Percentiles rank a stretch among this genome's conserved stretches.
phyloP scores from a whole-genome alignment of 1,140 invertebrate species.

The Drosophila littoralis region DNA sequence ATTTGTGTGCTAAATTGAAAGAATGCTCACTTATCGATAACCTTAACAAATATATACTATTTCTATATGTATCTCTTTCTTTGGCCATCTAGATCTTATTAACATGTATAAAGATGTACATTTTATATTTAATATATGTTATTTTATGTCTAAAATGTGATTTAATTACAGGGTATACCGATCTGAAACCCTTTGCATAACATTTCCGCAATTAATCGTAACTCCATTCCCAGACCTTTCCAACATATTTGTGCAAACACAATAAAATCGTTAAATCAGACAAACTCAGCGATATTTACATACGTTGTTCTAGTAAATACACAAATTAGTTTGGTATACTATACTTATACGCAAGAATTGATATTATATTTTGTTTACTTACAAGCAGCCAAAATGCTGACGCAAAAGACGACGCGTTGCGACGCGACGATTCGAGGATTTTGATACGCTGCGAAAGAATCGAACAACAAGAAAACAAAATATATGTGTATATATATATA shows the following conservation, averaged over 20 bases:
- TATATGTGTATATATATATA: conserved; percentile 4
- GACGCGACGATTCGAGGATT: conserved; percentile 12
- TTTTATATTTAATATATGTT: no score
- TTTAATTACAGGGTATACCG: background rate
- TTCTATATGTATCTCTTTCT: no score
- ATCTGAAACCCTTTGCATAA: background rate
- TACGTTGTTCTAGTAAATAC: conserved; percentile 1
- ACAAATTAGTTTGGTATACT: conserved; percentile 23
- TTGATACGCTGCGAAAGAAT: conserved; percentile 9
- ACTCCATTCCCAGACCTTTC: conserved; percentile 12
- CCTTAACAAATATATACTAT: no score
- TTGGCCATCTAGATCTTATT: no score
- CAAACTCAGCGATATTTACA: background rate
- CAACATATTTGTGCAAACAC: background rate
- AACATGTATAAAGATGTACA: no score
- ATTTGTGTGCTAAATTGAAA: no score
- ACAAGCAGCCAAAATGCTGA: conserved; percentile 38
- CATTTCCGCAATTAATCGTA: background rate
- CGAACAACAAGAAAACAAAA: conserved; percentile 30
- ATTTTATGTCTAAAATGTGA: background rate
- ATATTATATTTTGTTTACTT: conserved; percentile 40
- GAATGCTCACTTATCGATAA: background rate
- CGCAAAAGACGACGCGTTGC: conserved; percentile 31
- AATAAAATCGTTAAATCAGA: conserved; percentile 2
- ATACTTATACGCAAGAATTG: conserved; percentile 16